phyloP scores from a whole-genome alignment of 2,888 invertebrate species.

The Drepana falcataria region DNA sequence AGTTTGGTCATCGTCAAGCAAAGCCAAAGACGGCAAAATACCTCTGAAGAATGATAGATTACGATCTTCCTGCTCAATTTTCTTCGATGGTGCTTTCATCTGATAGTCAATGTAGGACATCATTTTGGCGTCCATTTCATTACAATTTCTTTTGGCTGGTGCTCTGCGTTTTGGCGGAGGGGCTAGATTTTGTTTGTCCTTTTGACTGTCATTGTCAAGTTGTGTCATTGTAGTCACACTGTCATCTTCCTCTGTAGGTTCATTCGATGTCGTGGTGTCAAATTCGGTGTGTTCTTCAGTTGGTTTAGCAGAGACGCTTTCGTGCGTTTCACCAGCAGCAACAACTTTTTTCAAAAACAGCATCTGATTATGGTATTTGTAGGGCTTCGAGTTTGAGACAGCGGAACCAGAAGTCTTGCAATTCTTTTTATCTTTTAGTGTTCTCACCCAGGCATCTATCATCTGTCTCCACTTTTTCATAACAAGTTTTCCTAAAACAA shows the following conservation, averaged over 20 bases:
- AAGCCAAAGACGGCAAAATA: slow-evolving; percentile 10
- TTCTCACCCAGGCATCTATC: slow-evolving; percentile 16
- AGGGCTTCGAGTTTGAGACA: slow-evolving; percentile 20
- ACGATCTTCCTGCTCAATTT: slow-evolving; percentile 14
- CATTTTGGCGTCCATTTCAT: slow-evolving; percentile 19
- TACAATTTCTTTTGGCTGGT: slow-evolving; percentile 15
- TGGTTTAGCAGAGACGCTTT: slow-evolving; percentile 12
- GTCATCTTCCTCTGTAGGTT: slow-evolving; percentile 10
- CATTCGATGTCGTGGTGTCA: slow-evolving; percentile 7
- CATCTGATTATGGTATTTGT: slow-evolving; percentile 22
- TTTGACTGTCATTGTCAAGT: slow-evolving; percentile 13
- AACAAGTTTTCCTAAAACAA: slow-evolving; percentile 15
- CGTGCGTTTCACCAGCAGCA: slow-evolving; percentile 17
- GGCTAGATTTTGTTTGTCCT: slow-evolving; percentile 17
- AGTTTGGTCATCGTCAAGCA: slow-evolving; percentile 11
- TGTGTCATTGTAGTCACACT: neutral
- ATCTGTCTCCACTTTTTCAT: slow-evolving; percentile 14
- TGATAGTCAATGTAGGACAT: slow-evolving; percentile 12
- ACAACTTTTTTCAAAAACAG: slow-evolving; percentile 23
- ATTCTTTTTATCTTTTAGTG: slow-evolving; percentile 15
- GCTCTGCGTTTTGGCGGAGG: slow-evolving; percentile 15
- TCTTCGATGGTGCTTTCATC: slow-evolving; percentile 8
- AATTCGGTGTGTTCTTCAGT: slow-evolving; percentile 5
- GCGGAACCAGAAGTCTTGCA: slow-evolving; percentile 16
- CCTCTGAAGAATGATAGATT: neutral